Evolutionary conservation across 2,888 invertebrate genomes (phyloP).

Genomic region (Parnassius glacialis): DNA sequence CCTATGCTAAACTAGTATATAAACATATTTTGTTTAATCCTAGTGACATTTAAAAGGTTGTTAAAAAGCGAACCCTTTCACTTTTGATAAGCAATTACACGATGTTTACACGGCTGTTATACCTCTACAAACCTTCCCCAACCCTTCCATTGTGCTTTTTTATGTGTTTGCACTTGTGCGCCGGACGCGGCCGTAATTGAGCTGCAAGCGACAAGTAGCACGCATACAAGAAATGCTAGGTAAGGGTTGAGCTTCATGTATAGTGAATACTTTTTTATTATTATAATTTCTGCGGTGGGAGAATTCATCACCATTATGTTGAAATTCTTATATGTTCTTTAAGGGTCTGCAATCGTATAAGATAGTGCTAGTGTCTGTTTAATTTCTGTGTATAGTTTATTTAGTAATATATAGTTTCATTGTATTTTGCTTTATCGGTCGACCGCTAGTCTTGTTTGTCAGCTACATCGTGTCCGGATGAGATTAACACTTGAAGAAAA

Average conservation of each 20-base stretch:
- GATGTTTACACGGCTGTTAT: conserved; percentile 78
- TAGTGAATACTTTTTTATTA: background rate
- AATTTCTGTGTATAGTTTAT: too few species aligned
- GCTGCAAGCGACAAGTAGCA: conserved; percentile 38
- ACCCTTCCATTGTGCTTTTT: conserved; percentile 72
- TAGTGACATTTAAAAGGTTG: conserved; percentile 5
- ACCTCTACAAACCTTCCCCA: conserved; percentile 66
- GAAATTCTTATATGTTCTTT: too few species aligned
- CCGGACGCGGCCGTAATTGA: conserved; percentile 56
- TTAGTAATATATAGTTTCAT: too few species aligned
- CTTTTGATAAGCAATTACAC: conserved; percentile 69
- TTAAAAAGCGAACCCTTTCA: conserved; percentile 56
- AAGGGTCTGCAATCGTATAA: too few species aligned
- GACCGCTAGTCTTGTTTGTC: too few species aligned
- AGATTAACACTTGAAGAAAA: background rate
- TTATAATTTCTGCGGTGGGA: background rate
- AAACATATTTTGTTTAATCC: background rate
- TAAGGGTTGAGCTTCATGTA: conserved; percentile 41
- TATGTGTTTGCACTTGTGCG: conserved; percentile 59
- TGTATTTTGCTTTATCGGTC: too few species aligned
- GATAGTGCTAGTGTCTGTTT: too few species aligned
- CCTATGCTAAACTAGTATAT: too few species aligned
- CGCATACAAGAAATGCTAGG: conserved; percentile 32
- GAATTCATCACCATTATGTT: too few species aligned
- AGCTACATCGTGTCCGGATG: background rate